Conservation (phyloP, 2,888 invertebrate genomes). For the Deilephila elpenor region DNA sequence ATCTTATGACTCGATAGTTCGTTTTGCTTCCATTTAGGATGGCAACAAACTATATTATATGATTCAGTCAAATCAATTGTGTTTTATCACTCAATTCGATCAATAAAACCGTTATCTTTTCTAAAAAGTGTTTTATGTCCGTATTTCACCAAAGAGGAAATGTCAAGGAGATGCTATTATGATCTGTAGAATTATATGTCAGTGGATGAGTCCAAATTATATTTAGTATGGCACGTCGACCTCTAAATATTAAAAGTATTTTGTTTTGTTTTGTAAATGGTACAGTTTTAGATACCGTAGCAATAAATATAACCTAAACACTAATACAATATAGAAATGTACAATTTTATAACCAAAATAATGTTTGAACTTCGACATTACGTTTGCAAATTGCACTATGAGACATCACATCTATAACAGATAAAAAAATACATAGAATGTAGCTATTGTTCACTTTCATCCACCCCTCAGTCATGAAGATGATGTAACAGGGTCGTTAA, state of each 20-base stretch:
- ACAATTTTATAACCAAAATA: neutral
- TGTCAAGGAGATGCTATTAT: slow-evolving; percentile 2
- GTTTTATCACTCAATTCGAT: no score
- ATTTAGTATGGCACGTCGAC: slow-evolving; percentile 1
- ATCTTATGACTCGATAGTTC: no score
- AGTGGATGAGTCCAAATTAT: neutral
- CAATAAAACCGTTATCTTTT: neutral
- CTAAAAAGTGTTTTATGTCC: neutral
- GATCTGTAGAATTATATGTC: neutral
- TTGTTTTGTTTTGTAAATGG: neutral
- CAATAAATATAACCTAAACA: no score
- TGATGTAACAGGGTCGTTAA: slow-evolving; percentile 12
- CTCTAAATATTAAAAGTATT: neutral
- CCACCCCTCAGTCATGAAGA: neutral
- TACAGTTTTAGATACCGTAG: neutral
- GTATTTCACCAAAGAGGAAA: slow-evolving; percentile 2
- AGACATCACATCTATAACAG: neutral
- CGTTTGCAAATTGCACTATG: no score
- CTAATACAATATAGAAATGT: neutral
- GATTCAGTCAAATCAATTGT: no score
- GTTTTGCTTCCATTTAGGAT: no score
- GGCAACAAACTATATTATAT: no score
- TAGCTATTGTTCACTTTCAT: neutral
- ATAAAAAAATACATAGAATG: neutral
- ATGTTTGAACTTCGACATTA: neutral